Base-by-base conservation (phyloP, 2,888 invertebrate species). In the Eueremaeus valkanovi region DNA sequence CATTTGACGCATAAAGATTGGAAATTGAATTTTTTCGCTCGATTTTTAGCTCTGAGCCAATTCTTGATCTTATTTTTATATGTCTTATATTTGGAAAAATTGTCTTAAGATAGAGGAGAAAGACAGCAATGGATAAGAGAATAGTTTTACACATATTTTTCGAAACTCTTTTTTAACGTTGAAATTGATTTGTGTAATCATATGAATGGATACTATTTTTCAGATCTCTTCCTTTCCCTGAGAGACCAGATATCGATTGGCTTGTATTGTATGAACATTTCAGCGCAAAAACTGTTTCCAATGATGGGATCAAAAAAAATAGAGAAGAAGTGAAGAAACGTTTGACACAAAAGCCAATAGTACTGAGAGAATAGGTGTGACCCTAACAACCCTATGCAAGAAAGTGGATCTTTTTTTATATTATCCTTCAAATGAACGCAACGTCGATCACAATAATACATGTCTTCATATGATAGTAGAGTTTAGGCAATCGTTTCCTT, bases 1-100 rank as follows among this genome's bases (percentile, higher is more conserved):
- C 58, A 58, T 58, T 58, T 58, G 58, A 58, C 58, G 58, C 58
- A 58, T 58, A 5, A 58, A 58, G 16, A 24, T 58, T 58, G 24
- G 45, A 58, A 58, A 58, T 58, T 58, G 58, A 58, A 29, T 58
- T 58, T 58, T 24, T 45, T 18, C 18, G 9, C 45, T 18, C 45
- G 6, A 45, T 45, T 24, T 24, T 29, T 6, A 9, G 9, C 51
- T 51, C 21, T 51, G 21, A 51, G 18, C 51, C 51, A 18, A 51
- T 51, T n/a, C n/a, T n/a, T n/a, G n/a, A n/a, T n/a, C n/a, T n/a
- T n/a, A 36, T 5, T 36, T 36, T 36, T 36, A 8, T 5, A 36
- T 8, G 36, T 36, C 5, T 36, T 36, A 8, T 36, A 8, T 36
- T 36, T 11, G 36, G 36, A 11, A n/a, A n/a, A n/a, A n/a, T n/a